Base-by-base conservation (phyloP, 1,140 invertebrate genomes). In the Idris sp. region DNA sequence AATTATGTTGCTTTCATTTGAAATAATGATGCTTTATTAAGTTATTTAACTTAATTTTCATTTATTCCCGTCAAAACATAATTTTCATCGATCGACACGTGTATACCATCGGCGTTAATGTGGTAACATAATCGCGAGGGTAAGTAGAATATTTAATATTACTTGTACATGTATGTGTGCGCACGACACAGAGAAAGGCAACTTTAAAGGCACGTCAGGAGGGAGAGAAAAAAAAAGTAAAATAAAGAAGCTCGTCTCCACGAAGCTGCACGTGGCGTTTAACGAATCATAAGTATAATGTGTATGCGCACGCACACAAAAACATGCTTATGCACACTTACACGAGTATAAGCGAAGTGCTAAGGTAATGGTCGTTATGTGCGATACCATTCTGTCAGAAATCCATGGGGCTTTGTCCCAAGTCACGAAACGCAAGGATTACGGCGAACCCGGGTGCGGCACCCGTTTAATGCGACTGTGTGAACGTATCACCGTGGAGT, bases 401-500 rank as follows among this genome's bases (percentile, higher is more conserved):
- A 87, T 86, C 85, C 85, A 84, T 82, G 80, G 83, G 83, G 83
- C 86, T 86, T 87, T 86, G 83, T 84, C 78, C 81, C 80, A 77
- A 85, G 86, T 86, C 84, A 86, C 85, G 86, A 83, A 87, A 85
- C 81, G 82, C 79, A 81, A 84, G 84, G 84, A 86, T 86, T 86
- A 86, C 84, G 81, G 81, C 61, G 75, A 80, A 81, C 80, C 64
- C 64, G 74, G 62, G 61, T 80, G 78, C 75, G 80, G 74, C 68
- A 46, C 36, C 64, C 76, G 81, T 82, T 79, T 83, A 82, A 83
- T 82, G 79, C 77, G 62, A 76, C 79, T 81, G 75, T 83, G 75
- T 74, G 77, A 76, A 72, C 56, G 62, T 67, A 64, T 67, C 53
- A 25, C 7, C 22, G 48, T 56, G 18, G 13, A 44, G 36, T 59